Evolutionary conservation across 2,888 invertebrate species (phyloP), one percentile per base, ranked within the genome.

Genomic region (Oligia strigilis): DNA sequence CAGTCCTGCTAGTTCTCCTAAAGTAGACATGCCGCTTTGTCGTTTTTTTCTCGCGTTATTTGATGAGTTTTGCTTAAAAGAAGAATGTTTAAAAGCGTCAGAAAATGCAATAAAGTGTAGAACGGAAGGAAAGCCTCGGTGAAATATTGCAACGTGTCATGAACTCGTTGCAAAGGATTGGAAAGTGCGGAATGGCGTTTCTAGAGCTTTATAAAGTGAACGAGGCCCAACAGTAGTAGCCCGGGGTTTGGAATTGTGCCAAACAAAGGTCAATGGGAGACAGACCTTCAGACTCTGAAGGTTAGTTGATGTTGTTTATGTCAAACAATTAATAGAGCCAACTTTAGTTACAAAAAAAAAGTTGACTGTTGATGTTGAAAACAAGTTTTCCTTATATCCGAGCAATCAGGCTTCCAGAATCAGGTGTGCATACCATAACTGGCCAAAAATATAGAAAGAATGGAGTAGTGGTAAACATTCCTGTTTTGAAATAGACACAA

Each of bases 91-190:
- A 36, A 77, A 81, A 84, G 29, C 75, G 6, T 55, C 64, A 58
- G 19, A 75, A 49, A 78, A 84, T 78, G 75, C 72, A 80, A 84
- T 82, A 77, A 77, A 76, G 40, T 13, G 66, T 76, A 58, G 43
- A 80, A 66, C 13, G 43, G 64, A 49, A 29, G 55, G 83, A 84
- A 77, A 65, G 69, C 43, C 71, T 40, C 58, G 0, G 36, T 84
- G 71, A 84, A 86, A 82, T 82, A 86, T 84, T 82, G 72, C 76
- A 73, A 76, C 79, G 72, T 86, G 79, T 86, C 84, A 82, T 40
- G 58, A 80, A 75, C 72, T 78, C 55, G 13, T 66, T 73, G 66
- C 71, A 79, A 81, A 80, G 80, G 75, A 86, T 77, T 83, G 65
- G 13, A 80, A 79, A 82, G 71, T 66, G 55, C 13, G 49, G 65